phyloP scores from a whole-genome alignment of 1,140 invertebrate genomes.

The Babylonia areolata region DNA sequence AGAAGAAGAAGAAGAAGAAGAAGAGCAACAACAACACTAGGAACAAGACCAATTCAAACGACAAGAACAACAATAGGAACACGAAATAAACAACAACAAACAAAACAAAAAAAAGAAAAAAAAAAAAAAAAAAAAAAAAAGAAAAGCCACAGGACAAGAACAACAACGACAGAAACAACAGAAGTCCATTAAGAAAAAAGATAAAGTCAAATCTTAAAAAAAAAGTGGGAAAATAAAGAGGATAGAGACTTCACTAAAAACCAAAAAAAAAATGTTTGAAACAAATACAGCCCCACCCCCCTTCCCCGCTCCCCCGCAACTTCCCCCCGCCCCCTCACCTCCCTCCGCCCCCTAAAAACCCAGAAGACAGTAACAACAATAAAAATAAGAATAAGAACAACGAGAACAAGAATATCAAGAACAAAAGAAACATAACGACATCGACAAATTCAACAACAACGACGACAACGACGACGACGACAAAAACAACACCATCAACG shows the following conservation, averaged over 20 bases:
- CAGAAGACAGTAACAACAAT: background rate
- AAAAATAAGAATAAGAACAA: background rate
- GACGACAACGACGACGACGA: background rate
- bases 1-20: background rate
- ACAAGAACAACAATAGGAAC: too few relatives aligned
- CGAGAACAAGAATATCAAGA: background rate
- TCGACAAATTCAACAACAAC: too few relatives aligned
- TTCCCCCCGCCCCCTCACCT: too few relatives aligned
- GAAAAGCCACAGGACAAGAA: background rate
- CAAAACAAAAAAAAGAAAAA: background rate
- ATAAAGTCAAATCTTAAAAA: background rate
- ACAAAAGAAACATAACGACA: background rate
- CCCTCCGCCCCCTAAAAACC: too few relatives aligned
- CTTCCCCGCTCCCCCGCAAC: too few relatives aligned
- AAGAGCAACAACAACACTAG: too few relatives aligned
- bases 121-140: slow-evolving; percentile 1
- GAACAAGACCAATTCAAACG: too few relatives aligned
- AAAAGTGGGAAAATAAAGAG: too few relatives aligned
- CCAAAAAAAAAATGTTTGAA: background rate
- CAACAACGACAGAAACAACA: background rate
- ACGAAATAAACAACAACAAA: too few relatives aligned
- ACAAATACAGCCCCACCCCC: too few relatives aligned
- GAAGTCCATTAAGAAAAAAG: too few relatives aligned
- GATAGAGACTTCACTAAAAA: background rate
- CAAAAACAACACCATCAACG: background rate